phyloP scores from a whole-genome alignment of 2,113 vertebrate species.

The Pimephales promelas region DNA sequence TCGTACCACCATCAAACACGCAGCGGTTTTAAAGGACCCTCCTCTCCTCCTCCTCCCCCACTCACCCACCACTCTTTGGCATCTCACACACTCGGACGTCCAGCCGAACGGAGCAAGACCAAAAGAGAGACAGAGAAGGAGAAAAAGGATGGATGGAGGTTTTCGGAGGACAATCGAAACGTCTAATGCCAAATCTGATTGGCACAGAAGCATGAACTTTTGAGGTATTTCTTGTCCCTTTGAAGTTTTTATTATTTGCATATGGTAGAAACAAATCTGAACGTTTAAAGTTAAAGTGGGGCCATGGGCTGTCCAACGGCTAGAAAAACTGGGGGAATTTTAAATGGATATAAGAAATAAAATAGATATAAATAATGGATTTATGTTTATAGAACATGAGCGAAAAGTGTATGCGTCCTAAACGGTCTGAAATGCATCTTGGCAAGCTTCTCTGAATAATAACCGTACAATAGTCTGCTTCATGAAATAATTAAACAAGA shows the following conservation, averaged over 20 bases:
- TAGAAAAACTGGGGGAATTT: background rate
- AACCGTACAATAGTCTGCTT: background rate
- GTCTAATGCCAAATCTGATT: constrained; percentile 32
- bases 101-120: constrained; percentile 23
- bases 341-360: background rate
- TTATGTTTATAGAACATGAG: background rate
- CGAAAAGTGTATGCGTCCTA: background rate
- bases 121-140: constrained; percentile 34
- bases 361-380: background rate
- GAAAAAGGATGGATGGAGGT: constrained; percentile 31
- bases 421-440: background rate
- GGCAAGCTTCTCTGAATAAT: background rate
- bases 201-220: constrained; percentile 23
- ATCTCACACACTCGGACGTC: constrained; percentile 44
- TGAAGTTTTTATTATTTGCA: constrained; percentile 42
- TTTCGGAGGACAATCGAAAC: constrained; percentile 34
- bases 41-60: constrained; percentile 38
- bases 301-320: background rate
- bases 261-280: constrained; percentile 22
- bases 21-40: constrained; percentile 39
- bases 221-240: constrained; percentile 50
- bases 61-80: constrained; percentile 46
- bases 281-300: constrained; percentile 8
- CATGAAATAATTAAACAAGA: background rate
- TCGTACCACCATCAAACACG: constrained; percentile 41